Evolutionary conservation across 2,113 vertebrate species (phyloP), one percentile per base, ranked within the genome.

Genomic region (Myotis davidii): DNA sequence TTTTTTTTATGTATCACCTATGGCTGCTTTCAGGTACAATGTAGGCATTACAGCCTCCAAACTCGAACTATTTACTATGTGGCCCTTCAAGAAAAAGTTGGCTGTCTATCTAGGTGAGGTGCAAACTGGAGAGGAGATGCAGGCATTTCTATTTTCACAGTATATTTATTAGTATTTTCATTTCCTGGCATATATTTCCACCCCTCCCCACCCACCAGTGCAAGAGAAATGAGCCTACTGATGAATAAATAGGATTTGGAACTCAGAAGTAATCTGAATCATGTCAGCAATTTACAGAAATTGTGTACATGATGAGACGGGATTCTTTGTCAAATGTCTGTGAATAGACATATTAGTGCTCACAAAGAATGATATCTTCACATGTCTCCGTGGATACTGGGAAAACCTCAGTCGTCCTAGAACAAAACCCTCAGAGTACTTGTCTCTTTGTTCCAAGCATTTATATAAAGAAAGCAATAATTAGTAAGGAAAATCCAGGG

Each of bases 401-500:
- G 34, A 29, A 79, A 89, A 64, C 32, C 18, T 23, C 34, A 27
- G 5, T 4, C 6, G n/a, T 61, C 83, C 54, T 91, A 64, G 70
- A 72, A 79, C 56, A 92, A 94, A 94, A 27, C 50, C 45, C 17
- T 69, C 8, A 0, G 29, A 67, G 23, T 39, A 12, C 23, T 42
- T n/a, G 8, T 67, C 45, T 93, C 76, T 95, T 56, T 81, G 74
- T 90, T 72, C 18, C 52, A 83, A 72, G 39, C 29, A 20, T 94
- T 91, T 94, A 72, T 61, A 72, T 42, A 48, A 74, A 94, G 37
- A 89, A 78, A 78, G 52, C 79, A 42, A 39, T 65, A 84, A 83
- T 89, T 85, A 96, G 88, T 86, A 50, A 83, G 90, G 86, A 83
- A 95, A 94, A 88, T 59, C 74, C 81, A 48, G 54, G 76, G 64